A percentile compares a stretch with the other conserved stretches of the same genome.
Evolutionary conservation across 2,113 vertebrate species (phyloP).

Genomic region (Dasyurus viverrinus): DNA sequence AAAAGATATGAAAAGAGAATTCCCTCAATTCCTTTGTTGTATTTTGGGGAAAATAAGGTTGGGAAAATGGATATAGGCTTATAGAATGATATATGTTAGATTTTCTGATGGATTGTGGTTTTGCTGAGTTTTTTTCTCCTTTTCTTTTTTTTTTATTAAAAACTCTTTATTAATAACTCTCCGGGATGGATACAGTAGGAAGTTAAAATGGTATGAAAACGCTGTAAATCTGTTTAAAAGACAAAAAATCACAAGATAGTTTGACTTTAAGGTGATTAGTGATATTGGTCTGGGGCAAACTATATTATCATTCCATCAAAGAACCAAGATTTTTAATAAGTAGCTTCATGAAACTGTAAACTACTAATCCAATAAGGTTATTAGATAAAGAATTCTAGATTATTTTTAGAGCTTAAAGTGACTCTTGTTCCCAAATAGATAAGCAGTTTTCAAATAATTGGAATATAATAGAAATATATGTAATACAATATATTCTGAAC

Average conservation of each 20-base stretch:
- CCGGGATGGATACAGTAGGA: not conserved
- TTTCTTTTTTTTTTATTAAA: not conserved
- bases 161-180: not conserved
- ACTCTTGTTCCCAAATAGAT: not conserved
- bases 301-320: not conserved
- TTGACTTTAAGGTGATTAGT: not conserved
- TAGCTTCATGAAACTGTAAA: not conserved
- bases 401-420: not conserved
- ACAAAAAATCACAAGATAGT: not conserved
- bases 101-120: not conserved
- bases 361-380: not conserved
- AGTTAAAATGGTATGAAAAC: not conserved
- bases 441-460: not conserved
- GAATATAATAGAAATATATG: not conserved
- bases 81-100: not conserved
- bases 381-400: not conserved
- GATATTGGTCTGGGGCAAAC: not conserved
- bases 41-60: not conserved
- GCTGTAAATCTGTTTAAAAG: not conserved
- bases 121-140: not conserved
- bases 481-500: not conserved
- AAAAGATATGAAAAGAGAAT: not conserved
- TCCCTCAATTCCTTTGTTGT: not conserved
- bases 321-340: not conserved
- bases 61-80: not conserved